Conservation (phyloP, 1,140 invertebrate genomes). For the Scaptomyza hsui region DNA sequence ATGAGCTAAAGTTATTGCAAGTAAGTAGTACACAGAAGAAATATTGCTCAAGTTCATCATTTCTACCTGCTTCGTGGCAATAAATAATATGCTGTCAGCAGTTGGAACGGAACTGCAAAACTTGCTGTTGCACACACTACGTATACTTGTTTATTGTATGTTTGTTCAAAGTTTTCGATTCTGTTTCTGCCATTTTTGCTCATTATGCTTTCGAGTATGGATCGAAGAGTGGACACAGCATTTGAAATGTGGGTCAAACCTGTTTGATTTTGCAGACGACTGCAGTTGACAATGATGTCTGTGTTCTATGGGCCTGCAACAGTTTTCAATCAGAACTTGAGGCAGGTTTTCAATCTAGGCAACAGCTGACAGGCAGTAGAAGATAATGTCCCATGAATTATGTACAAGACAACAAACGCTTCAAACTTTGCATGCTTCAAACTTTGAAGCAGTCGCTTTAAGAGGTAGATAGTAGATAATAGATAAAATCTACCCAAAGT, state of each 20-base stretch:
- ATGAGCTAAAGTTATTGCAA: slow-evolving; percentile 54
- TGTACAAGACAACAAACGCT: slow-evolving; percentile 29
- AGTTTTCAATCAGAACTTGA: slow-evolving; percentile 34
- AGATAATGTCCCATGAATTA: slow-evolving; percentile 51
- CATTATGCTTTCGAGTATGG: slow-evolving; percentile 42
- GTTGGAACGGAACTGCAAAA: slow-evolving; percentile 36
- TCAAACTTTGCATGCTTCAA: slow-evolving; percentile 35
- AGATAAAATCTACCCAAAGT: not conserved
- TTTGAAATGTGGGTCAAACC: slow-evolving; percentile 49
- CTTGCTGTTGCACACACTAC: not conserved
- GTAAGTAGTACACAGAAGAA: slow-evolving; percentile 5
- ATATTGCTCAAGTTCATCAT: slow-evolving; percentile 59
- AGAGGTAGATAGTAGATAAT: too few species aligned
- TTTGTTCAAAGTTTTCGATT: slow-evolving; percentile 2
- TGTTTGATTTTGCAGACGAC: slow-evolving; percentile 40
- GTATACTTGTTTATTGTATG: slow-evolving; percentile 33
- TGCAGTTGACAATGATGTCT: slow-evolving; percentile 14
- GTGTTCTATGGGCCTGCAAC: not conserved
- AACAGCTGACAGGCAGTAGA: slow-evolving; percentile 8
- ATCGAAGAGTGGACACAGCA: slow-evolving; percentile 26
- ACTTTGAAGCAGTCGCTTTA: not conserved
- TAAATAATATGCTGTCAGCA: slow-evolving; percentile 66
- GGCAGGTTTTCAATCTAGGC: slow-evolving; percentile 36
- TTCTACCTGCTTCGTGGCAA: slow-evolving; percentile 13
- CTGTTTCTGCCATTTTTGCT: slow-evolving; percentile 33